Conservation (phyloP, 2,888 invertebrate genomes). For the Penaeus monodon region DNA sequence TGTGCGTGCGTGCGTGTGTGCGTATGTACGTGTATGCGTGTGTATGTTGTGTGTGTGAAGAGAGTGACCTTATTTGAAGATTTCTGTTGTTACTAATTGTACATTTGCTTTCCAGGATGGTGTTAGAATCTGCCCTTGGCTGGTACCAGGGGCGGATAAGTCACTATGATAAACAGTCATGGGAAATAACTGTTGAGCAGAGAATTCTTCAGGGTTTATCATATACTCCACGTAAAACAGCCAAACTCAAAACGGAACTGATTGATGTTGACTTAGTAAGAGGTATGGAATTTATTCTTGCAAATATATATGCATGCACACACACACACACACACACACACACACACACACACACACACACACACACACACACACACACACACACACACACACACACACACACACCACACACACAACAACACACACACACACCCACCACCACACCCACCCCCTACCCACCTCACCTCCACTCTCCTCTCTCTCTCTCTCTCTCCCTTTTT, state of each 20-base stretch:
- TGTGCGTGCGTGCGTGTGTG: no score
- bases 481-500: no score
- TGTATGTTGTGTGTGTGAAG: neutral
- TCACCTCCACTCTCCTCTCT: no score
- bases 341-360: neutral
- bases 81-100: neutral
- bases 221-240: slow-evolving; percentile 83
- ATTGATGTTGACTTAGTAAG: slow-evolving; percentile 96
- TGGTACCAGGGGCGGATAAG: slow-evolving; percentile 96
- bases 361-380: slow-evolving; percentile 2
- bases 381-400: slow-evolving; percentile 4
- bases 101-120: slow-evolving; percentile 31
- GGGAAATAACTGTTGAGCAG: slow-evolving; percentile 96
- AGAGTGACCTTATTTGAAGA: no score
- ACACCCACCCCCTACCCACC: no score
- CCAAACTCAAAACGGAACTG: slow-evolving; percentile 88
- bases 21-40: no score
- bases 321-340: neutral
- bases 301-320: neutral
- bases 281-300: slow-evolving; percentile 74
- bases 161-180: slow-evolving; percentile 95
- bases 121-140: slow-evolving; percentile 66
- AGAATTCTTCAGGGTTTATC: slow-evolving; percentile 87
- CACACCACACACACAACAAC: neutral
- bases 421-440: no score